phyloP scores from a whole-genome alignment of 2,888 invertebrate genomes.

The Crioceris asparagi region DNA sequence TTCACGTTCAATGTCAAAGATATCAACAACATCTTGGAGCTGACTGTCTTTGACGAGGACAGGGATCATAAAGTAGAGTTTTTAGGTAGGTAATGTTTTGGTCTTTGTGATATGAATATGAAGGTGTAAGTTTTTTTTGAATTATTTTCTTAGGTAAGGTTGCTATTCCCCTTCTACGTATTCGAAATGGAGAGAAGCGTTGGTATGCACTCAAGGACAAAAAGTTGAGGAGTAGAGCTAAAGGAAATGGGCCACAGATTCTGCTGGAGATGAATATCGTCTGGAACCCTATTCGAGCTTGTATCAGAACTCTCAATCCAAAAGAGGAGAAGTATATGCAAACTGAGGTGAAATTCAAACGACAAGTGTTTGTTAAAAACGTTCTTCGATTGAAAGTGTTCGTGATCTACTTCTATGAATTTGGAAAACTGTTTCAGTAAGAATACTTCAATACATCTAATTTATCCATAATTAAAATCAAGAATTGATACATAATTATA shows the following conservation, averaged over 20 bases:
- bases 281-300: constrained; percentile 91
- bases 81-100: constrained; percentile 57
- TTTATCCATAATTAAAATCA: no score
- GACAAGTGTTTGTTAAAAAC: constrained; percentile 87
- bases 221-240: constrained; percentile 80
- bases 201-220: constrained; percentile 97
- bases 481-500: no score
- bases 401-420: constrained; percentile 77
- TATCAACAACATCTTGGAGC: constrained; percentile 85
- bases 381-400: constrained; percentile 86
- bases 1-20: constrained; percentile 97
- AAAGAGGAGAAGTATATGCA: constrained; percentile 92
- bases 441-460: no score
- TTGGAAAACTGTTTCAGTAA: constrained; percentile 86
- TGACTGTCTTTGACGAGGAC: constrained; percentile 97
- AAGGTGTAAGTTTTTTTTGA: no score
- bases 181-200: constrained; percentile 81
- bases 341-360: constrained; percentile 89
- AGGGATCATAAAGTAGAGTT: constrained; percentile 97
- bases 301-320: constrained; percentile 86
- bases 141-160: constrained; percentile 49
- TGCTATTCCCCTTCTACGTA: constrained; percentile 48
- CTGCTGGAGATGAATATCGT: constrained; percentile 81
- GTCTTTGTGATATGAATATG: neutral
- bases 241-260: constrained; percentile 85